Evolutionary conservation across 2,113 vertebrate genomes (phyloP).

Genomic region (Plestiodon gilberti): DNA sequence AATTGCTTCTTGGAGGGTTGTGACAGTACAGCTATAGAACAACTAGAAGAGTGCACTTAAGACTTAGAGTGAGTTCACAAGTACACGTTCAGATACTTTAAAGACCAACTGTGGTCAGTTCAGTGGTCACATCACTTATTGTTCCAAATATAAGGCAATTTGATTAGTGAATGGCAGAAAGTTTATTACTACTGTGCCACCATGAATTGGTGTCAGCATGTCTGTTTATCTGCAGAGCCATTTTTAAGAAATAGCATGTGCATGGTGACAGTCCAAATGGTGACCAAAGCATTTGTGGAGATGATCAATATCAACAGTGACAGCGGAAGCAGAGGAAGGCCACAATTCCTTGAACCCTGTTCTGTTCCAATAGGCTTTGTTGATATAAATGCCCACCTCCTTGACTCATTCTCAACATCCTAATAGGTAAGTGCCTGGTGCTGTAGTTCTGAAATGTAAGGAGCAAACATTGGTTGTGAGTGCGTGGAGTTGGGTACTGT

Average conservation of each 20-base stretch:
- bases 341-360: neutral
- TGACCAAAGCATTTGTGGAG: neutral
- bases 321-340: neutral
- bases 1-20: neutral
- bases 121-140: neutral
- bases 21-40: neutral
- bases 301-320: neutral
- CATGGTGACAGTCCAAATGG: neutral
- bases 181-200: neutral
- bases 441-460: neutral
- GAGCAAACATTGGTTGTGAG: neutral
- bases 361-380: neutral
- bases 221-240: neutral
- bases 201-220: neutral
- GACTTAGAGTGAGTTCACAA: neutral
- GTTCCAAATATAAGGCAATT: neutral
- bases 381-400: neutral
- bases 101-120: neutral
- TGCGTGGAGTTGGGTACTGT: conserved; percentile 8
- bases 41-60: neutral
- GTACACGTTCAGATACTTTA: neutral
- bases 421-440: neutral
- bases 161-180: neutral
- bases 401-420: neutral
- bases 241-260: neutral